Base-by-base conservation (phyloP, 2,888 invertebrate species). In the Trachelus iudaicus region DNA sequence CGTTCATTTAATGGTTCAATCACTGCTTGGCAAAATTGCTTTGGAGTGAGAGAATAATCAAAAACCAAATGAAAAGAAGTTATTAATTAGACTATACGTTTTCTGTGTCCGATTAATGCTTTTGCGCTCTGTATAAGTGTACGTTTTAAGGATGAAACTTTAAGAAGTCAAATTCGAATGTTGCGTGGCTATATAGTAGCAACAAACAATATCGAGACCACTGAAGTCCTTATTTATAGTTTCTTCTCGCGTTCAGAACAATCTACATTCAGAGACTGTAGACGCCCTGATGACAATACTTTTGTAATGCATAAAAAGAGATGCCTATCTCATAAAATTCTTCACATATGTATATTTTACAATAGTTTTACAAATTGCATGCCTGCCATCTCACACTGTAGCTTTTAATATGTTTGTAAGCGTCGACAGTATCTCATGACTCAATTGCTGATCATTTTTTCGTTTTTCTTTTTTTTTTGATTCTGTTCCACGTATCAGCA, bases 401-500 rank as follows among this genome's bases (percentile, higher is more conserved):
- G 56, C 56, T 56, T 56, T 6, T 56, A 56, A 56, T 56, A 56
- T 15, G 2, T 56, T 56, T 15, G 2, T 56, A 56, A 56, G 9
- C 23, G 9, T 56, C 23, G 23, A 56, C 1, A 56, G 9, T 56
- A 0, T 56, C 23, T 56, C 9, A 23, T 23, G 31, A 31, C 9
- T 6, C 15, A 77, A 77, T 68, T 56, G 13, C 68, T 73, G 73
- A 37, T 71, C 56, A 56, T 56, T 77, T 68, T 35, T 75, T 34
- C 30, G 68, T 76, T 74, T 69, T 34, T 69, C 69, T 69, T 33
- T 73, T 68, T 73, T 75, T 76, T 34, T 69, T 69, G 40, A 69
- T 71, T 33, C 31, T 81, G 75, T 69, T 77, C 40, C 76, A 37
- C 68, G 74, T 68, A 37, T 92, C 93, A 82, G 93, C 93, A 81